Percentiles rank a stretch among this genome's conserved stretches.
phyloP scores from a whole-genome alignment of 2,888 invertebrate species.

The Andrena hattorfiana region DNA sequence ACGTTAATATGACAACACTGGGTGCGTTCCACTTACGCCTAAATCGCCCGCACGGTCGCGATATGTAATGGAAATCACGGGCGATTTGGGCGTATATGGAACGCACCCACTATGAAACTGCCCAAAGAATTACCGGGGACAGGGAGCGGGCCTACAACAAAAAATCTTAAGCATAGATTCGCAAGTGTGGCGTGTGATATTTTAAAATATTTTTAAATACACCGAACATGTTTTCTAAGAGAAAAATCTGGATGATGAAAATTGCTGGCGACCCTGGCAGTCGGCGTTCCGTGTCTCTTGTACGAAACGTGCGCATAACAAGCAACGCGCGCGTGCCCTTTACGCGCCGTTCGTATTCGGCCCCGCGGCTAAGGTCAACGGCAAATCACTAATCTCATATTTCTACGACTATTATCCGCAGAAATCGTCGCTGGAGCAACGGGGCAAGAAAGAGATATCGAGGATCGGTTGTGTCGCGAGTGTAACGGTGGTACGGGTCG shows the following conservation, averaged over 20 bases:
- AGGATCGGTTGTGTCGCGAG: constrained; percentile 40
- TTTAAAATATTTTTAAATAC: neutral
- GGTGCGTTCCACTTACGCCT: too few relatives aligned
- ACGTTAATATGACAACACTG: neutral
- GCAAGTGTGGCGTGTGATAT: neutral
- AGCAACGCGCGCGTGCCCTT: constrained; percentile 18
- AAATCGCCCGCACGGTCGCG: too few relatives aligned
- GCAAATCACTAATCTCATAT: constrained; percentile 50
- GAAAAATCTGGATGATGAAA: neutral
- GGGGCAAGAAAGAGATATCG: constrained; percentile 46
- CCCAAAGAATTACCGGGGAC: neutral
- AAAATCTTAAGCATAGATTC: neutral
- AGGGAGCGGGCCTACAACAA: neutral
- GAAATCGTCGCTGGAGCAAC: constrained; percentile 65
- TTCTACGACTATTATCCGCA: constrained; percentile 60
- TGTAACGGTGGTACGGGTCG: constrained; percentile 46
- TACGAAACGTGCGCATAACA: neutral
- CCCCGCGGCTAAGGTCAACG: constrained; percentile 6
- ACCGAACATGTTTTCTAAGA: neutral
- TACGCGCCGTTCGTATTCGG: constrained; percentile 13
- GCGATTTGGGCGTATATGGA: too few relatives aligned
- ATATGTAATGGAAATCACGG: too few relatives aligned
- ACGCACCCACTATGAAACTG: too few relatives aligned
- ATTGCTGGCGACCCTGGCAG: neutral
- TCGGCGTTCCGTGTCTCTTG: constrained; percentile 3